Conservation (phyloP, 35 echinoderm and acorn worm species). For the Chiridota heheva region DNA sequence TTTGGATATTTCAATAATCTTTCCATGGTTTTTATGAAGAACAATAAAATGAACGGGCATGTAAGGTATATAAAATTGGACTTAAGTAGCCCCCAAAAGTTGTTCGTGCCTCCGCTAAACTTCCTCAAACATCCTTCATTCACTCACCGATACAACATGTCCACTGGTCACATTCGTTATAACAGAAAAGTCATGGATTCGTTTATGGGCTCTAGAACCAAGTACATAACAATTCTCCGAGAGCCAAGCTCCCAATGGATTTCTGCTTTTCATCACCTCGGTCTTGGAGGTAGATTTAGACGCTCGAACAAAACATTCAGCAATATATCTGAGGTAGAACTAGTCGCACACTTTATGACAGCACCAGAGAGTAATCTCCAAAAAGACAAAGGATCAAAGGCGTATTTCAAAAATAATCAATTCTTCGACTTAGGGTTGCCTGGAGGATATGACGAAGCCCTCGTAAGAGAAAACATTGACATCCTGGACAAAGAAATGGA, state of each 20-base stretch:
- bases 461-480: conserved; percentile 19
- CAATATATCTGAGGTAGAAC: conserved; percentile 15
- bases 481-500: conserved; percentile 30
- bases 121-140: conserved; percentile 49
- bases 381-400: conserved; percentile 25
- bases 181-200: conserved; percentile 2
- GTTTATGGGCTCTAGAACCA: conserved; percentile 39
- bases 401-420: conserved; percentile 46
- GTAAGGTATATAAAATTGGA: conserved; percentile 3
- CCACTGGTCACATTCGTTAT: conserved; percentile 50
- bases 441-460: conserved; percentile 23
- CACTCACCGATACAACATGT: conserved; percentile 61
- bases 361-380: too few species aligned
- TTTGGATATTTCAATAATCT: conserved; percentile 40
- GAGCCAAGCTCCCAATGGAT: conserved; percentile 52
- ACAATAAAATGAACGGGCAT: conserved; percentile 39
- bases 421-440: conserved; percentile 14
- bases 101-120: too few species aligned
- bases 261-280: conserved; percentile 51
- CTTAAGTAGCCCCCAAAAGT: conserved; percentile 17
- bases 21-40: conserved; percentile 37
- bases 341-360: too few species aligned
- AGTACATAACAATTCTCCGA: conserved; percentile 61
- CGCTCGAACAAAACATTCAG: background rate
- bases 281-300: conserved; percentile 12